phyloP scores from a whole-genome alignment of 1,140 invertebrate species.

The Nixonia krombeini region DNA sequence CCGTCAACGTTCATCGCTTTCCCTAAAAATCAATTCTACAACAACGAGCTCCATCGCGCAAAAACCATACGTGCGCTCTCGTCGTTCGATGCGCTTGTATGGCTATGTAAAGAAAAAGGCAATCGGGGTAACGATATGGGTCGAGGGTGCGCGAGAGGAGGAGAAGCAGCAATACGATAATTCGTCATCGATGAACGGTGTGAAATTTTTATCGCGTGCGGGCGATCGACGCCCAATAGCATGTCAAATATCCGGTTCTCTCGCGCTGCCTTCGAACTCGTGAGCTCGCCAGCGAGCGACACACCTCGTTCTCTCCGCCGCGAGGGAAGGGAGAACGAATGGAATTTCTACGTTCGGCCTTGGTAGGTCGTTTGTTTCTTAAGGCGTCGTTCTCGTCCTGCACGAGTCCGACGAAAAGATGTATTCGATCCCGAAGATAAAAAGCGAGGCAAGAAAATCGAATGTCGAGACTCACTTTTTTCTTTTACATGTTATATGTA shows the following conservation, averaged over 20 bases:
- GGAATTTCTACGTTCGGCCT: constrained; percentile 52
- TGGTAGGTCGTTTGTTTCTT: constrained; percentile 51
- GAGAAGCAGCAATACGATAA: neutral
- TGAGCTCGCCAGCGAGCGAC: constrained; percentile 17
- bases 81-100: too few species aligned
- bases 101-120: too few species aligned
- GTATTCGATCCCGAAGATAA: constrained; percentile 19
- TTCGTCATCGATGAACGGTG: constrained; percentile 18
- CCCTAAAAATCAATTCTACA: too few species aligned
- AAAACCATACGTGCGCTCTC: too few species aligned
- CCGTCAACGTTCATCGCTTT: too few species aligned
- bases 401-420: constrained; percentile 36
- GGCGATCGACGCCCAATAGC: constrained; percentile 25
- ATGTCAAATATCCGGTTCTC: constrained; percentile 42
- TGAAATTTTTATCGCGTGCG: constrained; percentile 1
- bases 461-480: neutral
- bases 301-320: constrained; percentile 43
- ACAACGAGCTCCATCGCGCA: too few species aligned
- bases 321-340: constrained; percentile 46
- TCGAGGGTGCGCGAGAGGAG: neutral
- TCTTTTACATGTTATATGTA: too few species aligned
- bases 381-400: constrained; percentile 40
- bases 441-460: neutral
- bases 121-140: too few species aligned
- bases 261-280: constrained; percentile 40